Evolutionary conservation across 2,113 vertebrate species (phyloP).

Genomic region (Spheniscus mendiculus): DNA sequence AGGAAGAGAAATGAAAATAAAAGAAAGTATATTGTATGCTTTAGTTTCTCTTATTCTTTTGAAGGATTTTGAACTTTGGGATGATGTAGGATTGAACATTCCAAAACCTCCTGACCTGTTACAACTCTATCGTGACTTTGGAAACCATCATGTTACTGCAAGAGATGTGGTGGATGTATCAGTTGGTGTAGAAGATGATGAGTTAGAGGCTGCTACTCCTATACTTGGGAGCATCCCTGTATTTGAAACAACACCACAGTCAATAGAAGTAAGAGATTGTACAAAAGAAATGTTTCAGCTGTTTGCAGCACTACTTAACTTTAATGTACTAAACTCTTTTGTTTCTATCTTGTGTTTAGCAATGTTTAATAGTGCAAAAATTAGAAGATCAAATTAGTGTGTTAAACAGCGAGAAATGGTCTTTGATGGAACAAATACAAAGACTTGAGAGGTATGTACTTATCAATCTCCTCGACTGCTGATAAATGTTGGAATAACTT

Average conservation of each 20-base stretch:
- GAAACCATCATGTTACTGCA: slow-evolving; percentile 76
- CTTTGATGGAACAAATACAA: slow-evolving; percentile 90
- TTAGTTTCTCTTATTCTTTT: slow-evolving; percentile 9
- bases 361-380: slow-evolving; percentile 89
- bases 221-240: slow-evolving; percentile 37
- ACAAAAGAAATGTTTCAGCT: neutral
- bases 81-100: slow-evolving; percentile 97
- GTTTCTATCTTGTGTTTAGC: slow-evolving; percentile 77
- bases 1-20: neutral
- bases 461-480: neutral
- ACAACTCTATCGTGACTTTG: slow-evolving; percentile 93
- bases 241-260: slow-evolving; percentile 68
- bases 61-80: slow-evolving; percentile 99
- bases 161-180: slow-evolving; percentile 85
- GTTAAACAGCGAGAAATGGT: slow-evolving; percentile 92
- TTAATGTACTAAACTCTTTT: slow-evolving; percentile 22
- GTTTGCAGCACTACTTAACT: neutral
- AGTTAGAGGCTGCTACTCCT: slow-evolving; percentile 80
- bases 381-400: slow-evolving; percentile 94
- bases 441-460: slow-evolving; percentile 90
- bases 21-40: neutral
- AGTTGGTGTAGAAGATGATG: slow-evolving; percentile 85
- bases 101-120: slow-evolving; percentile 95
- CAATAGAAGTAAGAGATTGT: slow-evolving; percentile 71
- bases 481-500: neutral